Conservation (phyloP, 1,140 invertebrate species). For the Achatina immaculata region DNA sequence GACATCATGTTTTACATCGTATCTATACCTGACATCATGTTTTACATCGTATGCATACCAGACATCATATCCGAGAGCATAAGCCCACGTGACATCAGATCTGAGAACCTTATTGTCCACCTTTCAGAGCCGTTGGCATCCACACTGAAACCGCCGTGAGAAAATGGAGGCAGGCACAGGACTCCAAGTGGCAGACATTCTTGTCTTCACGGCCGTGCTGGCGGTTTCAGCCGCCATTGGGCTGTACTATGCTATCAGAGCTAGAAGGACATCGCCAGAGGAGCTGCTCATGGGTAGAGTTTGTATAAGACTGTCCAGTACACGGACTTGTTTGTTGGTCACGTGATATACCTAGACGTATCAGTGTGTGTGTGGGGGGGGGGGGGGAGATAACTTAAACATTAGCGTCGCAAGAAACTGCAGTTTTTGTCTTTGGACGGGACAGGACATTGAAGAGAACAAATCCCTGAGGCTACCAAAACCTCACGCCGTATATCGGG, state of each 20-base stretch:
- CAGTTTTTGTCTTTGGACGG: background rate
- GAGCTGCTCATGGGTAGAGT: slow-evolving; percentile 76
- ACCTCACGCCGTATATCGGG: no score
- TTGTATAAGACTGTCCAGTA: no score
- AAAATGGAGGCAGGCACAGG: background rate
- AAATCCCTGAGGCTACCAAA: background rate
- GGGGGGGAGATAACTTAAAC: no score
- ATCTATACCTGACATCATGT: no score
- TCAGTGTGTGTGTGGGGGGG: background rate
- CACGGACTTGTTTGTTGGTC: background rate
- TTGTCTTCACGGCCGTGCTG: slow-evolving; percentile 64
- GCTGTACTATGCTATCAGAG: slow-evolving; percentile 49
- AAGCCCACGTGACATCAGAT: no score
- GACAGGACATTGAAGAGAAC: background rate
- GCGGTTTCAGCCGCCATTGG: slow-evolving; percentile 64
- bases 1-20: no score
- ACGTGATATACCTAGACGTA: background rate
- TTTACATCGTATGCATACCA: no score
- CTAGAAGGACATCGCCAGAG: slow-evolving; percentile 79
- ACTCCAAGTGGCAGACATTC: slow-evolving; percentile 64
- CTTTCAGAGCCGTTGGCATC: no score
- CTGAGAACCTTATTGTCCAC: no score
- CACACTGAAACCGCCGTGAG: background rate
- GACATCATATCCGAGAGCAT: no score
- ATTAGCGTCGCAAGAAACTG: background rate